Evolutionary conservation across 1,140 invertebrate genomes (phyloP), one percentile per base, ranked within the genome.

Genomic region (Himalopsyche phryganea): DNA sequence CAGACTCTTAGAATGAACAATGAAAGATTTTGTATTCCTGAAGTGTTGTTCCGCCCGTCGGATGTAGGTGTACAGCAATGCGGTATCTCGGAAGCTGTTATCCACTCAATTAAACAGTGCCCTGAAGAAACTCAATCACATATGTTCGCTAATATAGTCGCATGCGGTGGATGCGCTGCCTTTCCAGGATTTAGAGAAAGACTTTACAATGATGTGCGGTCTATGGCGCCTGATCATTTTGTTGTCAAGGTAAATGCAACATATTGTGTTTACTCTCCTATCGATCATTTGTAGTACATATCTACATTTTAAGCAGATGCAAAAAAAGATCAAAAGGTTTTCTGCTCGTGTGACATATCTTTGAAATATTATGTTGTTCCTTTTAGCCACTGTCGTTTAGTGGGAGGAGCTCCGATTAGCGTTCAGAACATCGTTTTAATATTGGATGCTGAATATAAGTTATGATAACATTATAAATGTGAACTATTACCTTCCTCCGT

Each of bases 51-150:
- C 72, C 83, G 91, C 71, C 97, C 98, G 0, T 93, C 90, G 0
- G 95, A 98, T 78, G 87, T 99, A 50, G 94, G 94, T 1, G 91
- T 99, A 46, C 81, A 86, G 42, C 90, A 96, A 76, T 94, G 96
- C 85, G 98, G 97, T 5, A 90, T 99, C 60, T 79, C 90, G 0
- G 96, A 99, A 80, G 87, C 91, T 10, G 86, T 98, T 41, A 83
- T 89, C 28, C 79, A 91, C 66, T 82, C 83, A 7, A 82, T 96
- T 6, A 80, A 85, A 60, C 68, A 75, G 0, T 91, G 90, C 66
- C 85, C 90, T 0, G 81, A 86, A 76, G 85, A 92, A 68, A 83
- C 90, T 50, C 88, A 85, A 68, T 85, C 89, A n/a, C 86, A 89
- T 74, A 78, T 97, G 46, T 83, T 90, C 35, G 84, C 85, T 17